Conservation (phyloP, 1,140 invertebrate genomes). For the Sinonovacula constricta region DNA sequence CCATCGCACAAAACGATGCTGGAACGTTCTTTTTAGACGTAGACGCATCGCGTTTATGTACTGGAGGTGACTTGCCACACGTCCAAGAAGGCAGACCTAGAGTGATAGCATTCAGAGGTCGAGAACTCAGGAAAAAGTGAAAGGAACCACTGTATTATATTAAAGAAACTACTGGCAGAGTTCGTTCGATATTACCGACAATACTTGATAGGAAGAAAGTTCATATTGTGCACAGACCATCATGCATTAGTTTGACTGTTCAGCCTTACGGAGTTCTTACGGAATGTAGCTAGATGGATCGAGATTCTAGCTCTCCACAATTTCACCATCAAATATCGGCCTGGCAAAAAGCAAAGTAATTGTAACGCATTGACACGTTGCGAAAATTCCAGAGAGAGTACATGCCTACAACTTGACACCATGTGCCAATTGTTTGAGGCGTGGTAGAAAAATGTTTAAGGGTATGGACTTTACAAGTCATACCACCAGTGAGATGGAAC, state of each 20-base stretch:
- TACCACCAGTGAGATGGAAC: too few relatives aligned
- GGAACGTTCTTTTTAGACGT: too few relatives aligned
- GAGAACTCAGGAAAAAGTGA: conserved; percentile 6
- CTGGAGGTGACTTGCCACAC: too few relatives aligned
- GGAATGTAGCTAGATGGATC: background rate
- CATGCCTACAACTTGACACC: background rate
- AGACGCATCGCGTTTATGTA: too few relatives aligned
- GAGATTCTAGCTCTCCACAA: conserved; percentile 1
- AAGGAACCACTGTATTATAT: conserved; percentile 20
- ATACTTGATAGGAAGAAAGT: conserved; percentile 1
- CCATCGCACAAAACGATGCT: too few relatives aligned
- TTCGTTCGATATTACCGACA: conserved; percentile 2
- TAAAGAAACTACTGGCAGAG: background rate
- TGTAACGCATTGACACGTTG: background rate
- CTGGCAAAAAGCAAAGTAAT: too few relatives aligned
- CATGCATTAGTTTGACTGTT: conserved; percentile 13
- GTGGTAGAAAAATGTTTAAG: too few relatives aligned
- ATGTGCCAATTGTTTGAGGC: background rate
- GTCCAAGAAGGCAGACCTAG: too few relatives aligned
- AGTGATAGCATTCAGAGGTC: conserved; percentile 11
- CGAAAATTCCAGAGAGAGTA: background rate
- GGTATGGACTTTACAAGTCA: too few relatives aligned
- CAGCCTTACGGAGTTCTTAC: background rate
- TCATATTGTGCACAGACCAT: conserved; percentile 4
- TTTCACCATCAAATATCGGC: conserved; percentile 8